phyloP scores from a whole-genome alignment of 2,797 vertebrate species.

The Caiman crocodilus region DNA sequence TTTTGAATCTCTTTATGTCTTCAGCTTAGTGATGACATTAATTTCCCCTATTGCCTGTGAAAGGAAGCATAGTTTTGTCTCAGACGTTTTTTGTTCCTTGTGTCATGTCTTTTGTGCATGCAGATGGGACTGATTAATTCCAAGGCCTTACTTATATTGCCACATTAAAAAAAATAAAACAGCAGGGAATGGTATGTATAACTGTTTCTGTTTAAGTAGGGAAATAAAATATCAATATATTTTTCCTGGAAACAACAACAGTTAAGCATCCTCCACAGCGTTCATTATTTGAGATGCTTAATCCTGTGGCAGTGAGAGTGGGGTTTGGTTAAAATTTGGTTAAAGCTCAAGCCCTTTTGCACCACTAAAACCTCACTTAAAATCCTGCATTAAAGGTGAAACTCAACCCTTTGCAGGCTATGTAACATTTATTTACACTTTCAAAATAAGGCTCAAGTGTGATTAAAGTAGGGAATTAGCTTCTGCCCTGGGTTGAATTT shows the following conservation, averaged over 20 bases:
- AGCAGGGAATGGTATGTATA: slow-evolving; percentile 13
- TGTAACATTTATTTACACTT: slow-evolving; percentile 1
- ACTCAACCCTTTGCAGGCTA: background rate
- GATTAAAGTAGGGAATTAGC: slow-evolving; percentile 26
- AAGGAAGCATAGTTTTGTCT: slow-evolving; percentile 83
- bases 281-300: background rate
- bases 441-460: slow-evolving; percentile 41
- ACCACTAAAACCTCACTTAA: background rate
- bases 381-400: background rate
- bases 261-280: background rate
- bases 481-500: background rate
- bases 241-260: slow-evolving; percentile 23
- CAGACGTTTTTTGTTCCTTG: slow-evolving; percentile 80
- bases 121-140: slow-evolving; percentile 86
- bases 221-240: background rate
- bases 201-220: slow-evolving; percentile 44
- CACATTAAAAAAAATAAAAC: slow-evolving; percentile 68
- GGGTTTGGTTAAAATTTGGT: background rate
- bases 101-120: slow-evolving; percentile 86
- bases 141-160: slow-evolving; percentile 55
- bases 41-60: slow-evolving; percentile 85
- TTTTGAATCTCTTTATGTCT: slow-evolving; percentile 87
- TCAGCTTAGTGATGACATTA: slow-evolving; percentile 86
- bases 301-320: background rate
- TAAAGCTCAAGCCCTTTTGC: background rate